These are phyloP conservation scores for Thymallus thymallus DNA, from an alignment of 2,113 vertebrate species.

Conservation along the genomic window DNA sequence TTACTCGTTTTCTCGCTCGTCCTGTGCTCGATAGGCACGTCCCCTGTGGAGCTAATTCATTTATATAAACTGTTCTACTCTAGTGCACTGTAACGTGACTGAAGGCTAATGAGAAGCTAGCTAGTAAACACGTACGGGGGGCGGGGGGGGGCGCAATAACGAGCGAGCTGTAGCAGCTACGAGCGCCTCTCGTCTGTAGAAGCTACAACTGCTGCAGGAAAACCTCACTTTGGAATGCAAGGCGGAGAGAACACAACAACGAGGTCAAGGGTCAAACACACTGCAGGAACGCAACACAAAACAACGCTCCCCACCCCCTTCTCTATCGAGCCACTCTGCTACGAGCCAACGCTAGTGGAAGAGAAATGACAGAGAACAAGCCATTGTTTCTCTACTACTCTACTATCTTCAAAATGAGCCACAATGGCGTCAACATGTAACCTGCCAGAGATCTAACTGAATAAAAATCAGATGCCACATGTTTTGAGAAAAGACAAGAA, in stretches of 20 bases:
- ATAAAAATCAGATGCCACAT: no score
- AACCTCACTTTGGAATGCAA: slow-evolving; percentile 71
- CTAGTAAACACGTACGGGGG: slow-evolving; percentile 46
- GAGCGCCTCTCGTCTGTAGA: slow-evolving; percentile 46
- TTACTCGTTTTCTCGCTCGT: slow-evolving; percentile 13
- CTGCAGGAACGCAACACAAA: slow-evolving; percentile 76
- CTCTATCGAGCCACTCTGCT: slow-evolving; percentile 25
- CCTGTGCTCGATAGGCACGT: slow-evolving; percentile 17
- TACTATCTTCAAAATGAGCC: not conserved
- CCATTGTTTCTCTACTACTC: not conserved
- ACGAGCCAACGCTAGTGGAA: slow-evolving; percentile 1
- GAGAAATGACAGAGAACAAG: not conserved
- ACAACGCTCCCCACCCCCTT: slow-evolving; percentile 57
- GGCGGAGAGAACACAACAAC: slow-evolving; percentile 67
- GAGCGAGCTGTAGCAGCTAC: slow-evolving; percentile 43
- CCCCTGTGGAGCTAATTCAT: slow-evolving; percentile 28
- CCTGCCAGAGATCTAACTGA: no score
- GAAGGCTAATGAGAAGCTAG: slow-evolving; percentile 32
- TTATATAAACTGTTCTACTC: not conserved
- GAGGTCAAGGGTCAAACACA: slow-evolving; percentile 82
- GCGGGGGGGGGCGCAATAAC: slow-evolving; percentile 45
- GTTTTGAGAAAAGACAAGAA: no score
- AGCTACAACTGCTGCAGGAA: slow-evolving; percentile 62
- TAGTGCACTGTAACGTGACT: slow-evolving; percentile 6
- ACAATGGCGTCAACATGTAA: not conserved